These are phyloP conservation scores for Ardeotis arabs DNA, from an alignment of 2,113 vertebrate genomes.

Conservation along the genomic window DNA sequence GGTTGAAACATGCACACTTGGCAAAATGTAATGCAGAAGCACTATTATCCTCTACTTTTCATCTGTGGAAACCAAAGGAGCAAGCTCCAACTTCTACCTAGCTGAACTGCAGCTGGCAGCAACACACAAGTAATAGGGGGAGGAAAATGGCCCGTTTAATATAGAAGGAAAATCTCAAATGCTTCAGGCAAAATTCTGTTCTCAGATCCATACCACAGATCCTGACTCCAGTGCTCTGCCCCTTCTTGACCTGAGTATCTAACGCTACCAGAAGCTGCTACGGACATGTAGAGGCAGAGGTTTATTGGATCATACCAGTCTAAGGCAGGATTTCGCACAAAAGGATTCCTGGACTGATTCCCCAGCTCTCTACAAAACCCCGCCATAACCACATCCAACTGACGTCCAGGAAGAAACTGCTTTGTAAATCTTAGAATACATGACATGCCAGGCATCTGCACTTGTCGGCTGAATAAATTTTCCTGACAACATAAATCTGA, in stretches of 20 bases:
- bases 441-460: background rate
- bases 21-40: background rate
- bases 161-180: constrained; percentile 34
- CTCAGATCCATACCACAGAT: constrained; percentile 48
- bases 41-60: background rate
- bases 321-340: constrained; percentile 33
- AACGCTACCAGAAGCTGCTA: constrained; percentile 1
- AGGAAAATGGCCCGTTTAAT: constrained; percentile 6
- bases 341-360: constrained; percentile 34
- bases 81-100: constrained; percentile 38
- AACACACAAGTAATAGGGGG: background rate
- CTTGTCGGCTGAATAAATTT: constrained; percentile 60
- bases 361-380: background rate
- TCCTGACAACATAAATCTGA: constrained; percentile 74
- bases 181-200: constrained; percentile 61
- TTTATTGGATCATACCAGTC: constrained; percentile 35
- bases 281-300: constrained; percentile 10
- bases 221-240: constrained; percentile 8
- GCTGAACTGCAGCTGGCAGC: constrained; percentile 55
- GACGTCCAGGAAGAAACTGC: constrained; percentile 49
- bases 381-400: constrained; percentile 20
- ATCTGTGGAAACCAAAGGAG: constrained; percentile 2
- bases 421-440: constrained; percentile 67
- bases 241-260: constrained; percentile 24
- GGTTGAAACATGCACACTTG: constrained; percentile 25